Base-by-base conservation (phyloP, 2,797 vertebrate genomes). In the Natrix natrix region DNA sequence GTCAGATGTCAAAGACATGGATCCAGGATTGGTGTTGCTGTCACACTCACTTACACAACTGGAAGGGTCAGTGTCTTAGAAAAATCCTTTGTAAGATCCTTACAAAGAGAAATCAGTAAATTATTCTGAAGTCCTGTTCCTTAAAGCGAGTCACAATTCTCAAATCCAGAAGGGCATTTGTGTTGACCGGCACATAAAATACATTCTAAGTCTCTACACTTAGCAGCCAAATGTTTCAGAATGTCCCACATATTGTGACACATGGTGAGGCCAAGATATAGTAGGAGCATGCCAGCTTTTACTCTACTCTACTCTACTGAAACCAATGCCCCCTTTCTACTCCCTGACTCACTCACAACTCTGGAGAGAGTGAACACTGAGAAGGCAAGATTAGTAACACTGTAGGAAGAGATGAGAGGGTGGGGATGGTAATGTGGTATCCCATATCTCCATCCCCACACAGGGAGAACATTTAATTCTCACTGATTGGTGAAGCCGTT, bases 321-420 rank as follows among this genome's bases (percentile, higher is more conserved):
- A 22, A 32, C n/a, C 16, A 0, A 55, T n/a, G 2, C n/a, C 56
- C n/a, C n/a, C n/a, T 60, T 78, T 17, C 24, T 24, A 5, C 52
- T 61, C 14, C 10, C 69, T 91, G 86, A 83, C 57, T 92, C 93
- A 86, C 32, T 4, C 86, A 2, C 12, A 55, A 74, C 28, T 61
- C 60, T n/a, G 93, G 88, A 37, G 55, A 48, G 43, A 86, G 43
- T 28, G 87, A 61, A 1, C 52, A 91, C 56, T 17, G 48, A 56
- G 94, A 92, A 48, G 48, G 56, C 1, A 4, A 86, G 91, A 96
- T 96, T 94, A 96, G 93, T 95, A 96, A 95, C 7, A 0, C 87
- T 0, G 92, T 94, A 93, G 93, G 90, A 61, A 78, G 32, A 54
- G 43, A 20, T 28, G 11, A 24, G 56, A n/a, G n/a, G 48, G 95